Evolutionary conservation across 2,888 invertebrate genomes (phyloP), one percentile per base, ranked within the genome.

Genomic region (Metellina segmentata): DNA sequence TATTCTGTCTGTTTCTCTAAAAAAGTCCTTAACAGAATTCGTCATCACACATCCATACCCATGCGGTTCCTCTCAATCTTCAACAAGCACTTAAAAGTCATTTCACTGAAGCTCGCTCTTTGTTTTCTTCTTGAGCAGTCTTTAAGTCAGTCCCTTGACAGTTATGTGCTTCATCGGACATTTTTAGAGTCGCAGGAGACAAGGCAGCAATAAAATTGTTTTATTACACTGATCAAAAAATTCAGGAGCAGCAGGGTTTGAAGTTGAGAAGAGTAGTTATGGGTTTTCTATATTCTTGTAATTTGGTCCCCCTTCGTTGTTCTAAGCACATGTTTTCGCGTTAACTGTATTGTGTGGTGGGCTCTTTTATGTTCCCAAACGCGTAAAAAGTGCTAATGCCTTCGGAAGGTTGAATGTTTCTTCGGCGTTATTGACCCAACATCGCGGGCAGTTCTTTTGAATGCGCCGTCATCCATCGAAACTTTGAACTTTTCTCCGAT

Each of bases 81-180:
- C 34, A 34, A 34, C 34, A 34, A 34, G 34, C 34, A 34, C 34
- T 81, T 7, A 16, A 48, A 34, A 69, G n/a, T 34, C 82, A 20
- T 82, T 19, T 72, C 16, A 52, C 69, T 77, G 16, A 49, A 34
- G 11, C 13, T 11, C 34, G 19, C n/a, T 34, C 34, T 75, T 61
- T n/a, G 75, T 89, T 74, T 74, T 70, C 88, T 75, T 88, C 48
- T 81, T 20, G 75, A 75, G 53, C 69, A 61, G 75, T 81, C 51
- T 82, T 89, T 89, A 81, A 89, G 89, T 77, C 89, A 75, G 89
- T 81, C 20, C 51, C 79, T 74, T 89, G 89, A 89, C 89, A 89
- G 89, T 89, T 89, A 89, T 89, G 69, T 48, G 20, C 19, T 82
- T 75, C 71, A 53, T 70, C 34, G 82, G 75, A 81, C 89, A 75